A percentile compares a stretch with the other conserved stretches of the same genome.
These are phyloP conservation scores for Colletes collaris DNA, from an alignment of 2,888 invertebrate genomes.

Conservation along the genomic window DNA sequence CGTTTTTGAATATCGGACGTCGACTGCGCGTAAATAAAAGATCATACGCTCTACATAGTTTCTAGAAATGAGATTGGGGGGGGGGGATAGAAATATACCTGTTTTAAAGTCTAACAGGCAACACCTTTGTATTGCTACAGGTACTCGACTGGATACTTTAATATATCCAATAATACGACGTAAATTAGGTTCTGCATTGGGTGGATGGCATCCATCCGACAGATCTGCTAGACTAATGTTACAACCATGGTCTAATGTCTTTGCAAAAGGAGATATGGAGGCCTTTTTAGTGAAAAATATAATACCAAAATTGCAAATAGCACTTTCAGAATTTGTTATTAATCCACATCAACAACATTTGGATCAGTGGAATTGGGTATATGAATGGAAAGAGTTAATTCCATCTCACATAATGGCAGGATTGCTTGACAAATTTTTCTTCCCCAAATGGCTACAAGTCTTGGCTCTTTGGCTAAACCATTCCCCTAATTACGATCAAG, in stretches of 20 bases:
- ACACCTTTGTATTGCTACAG: conserved; percentile 52
- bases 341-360: conserved; percentile 90
- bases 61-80: too few species aligned
- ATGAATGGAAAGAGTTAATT: conserved; percentile 95
- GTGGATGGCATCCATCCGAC: conserved; percentile 98
- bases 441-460: conserved; percentile 96
- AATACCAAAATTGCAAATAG: conserved; percentile 92
- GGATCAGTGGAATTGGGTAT: conserved; percentile 97
- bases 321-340: conserved; percentile 86
- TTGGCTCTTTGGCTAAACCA: conserved; percentile 96
- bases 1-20: too few species aligned
- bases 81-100: too few species aligned
- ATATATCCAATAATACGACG: conserved; percentile 96
- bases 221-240: conserved; percentile 95
- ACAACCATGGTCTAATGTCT: conserved; percentile 93
- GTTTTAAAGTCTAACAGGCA: too few species aligned
- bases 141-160: conserved; percentile 84
- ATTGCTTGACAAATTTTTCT: conserved; percentile 93
- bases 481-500: conserved; percentile 94
- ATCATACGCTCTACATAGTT: too few species aligned
- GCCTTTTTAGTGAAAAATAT: conserved; percentile 94
- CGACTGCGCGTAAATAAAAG: too few species aligned
- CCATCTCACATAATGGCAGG: conserved; percentile 91
- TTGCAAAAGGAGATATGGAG: conserved; percentile 90
- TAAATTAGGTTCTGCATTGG: conserved; percentile 93